These are phyloP conservation scores for Tiliacea aurago DNA, from an alignment of 2,888 invertebrate genomes.

Conservation along the genomic window DNA sequence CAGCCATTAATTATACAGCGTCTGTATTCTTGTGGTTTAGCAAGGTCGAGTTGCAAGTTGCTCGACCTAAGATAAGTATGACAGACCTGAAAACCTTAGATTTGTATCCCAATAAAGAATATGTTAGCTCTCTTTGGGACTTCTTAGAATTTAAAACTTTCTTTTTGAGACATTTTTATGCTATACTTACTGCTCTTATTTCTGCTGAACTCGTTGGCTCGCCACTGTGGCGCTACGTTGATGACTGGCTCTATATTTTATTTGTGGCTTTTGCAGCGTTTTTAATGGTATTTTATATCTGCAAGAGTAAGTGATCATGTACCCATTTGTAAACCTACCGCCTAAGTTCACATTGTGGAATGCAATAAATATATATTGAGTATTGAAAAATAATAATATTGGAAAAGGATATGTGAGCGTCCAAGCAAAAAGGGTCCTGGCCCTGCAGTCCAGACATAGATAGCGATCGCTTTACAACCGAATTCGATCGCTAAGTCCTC, in stretches of 20 bases:
- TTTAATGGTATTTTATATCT: conserved; percentile 11
- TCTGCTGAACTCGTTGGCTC: conserved; percentile 48
- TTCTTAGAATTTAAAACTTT: conserved; percentile 64
- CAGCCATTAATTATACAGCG: conserved; percentile 53
- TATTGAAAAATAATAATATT: no score
- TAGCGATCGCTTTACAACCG: no score
- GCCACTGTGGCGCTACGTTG: conserved; percentile 29
- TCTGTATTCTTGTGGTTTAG: conserved; percentile 45
- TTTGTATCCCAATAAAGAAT: conserved; percentile 57
- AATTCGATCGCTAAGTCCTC: no score
- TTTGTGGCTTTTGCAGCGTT: conserved; percentile 16
- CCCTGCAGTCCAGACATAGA: no score
- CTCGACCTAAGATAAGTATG: conserved; percentile 47
- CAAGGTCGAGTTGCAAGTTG: conserved; percentile 57
- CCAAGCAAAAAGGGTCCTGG: no score
- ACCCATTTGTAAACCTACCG: no score
- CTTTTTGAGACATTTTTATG: conserved; percentile 64
- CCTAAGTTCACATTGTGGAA: no score
- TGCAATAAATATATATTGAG: no score
- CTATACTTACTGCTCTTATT: conserved; percentile 59
- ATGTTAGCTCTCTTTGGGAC: conserved; percentile 46
- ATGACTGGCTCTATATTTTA: conserved; percentile 31
- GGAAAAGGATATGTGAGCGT: no score
- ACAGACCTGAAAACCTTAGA: conserved; percentile 49
- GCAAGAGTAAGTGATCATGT: neutral